A percentile compares a stretch with the other conserved stretches of the same genome.
These are phyloP conservation scores for Drosophila monieri DNA, from an alignment of 2,888 invertebrate species.

Conservation along the genomic window DNA sequence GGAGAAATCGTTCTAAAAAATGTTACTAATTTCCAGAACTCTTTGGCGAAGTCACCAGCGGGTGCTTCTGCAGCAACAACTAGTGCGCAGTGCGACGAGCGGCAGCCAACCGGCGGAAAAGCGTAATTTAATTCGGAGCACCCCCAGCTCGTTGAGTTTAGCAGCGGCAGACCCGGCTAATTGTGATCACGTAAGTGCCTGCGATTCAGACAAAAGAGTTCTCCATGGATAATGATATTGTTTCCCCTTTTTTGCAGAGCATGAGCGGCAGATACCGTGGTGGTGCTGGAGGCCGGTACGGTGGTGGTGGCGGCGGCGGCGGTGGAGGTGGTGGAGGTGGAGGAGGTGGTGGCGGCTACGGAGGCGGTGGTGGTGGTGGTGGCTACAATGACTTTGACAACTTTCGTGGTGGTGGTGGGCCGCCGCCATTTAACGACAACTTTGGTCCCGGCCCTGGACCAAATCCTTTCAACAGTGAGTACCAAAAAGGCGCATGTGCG, in stretches of 20 bases:
- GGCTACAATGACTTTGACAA: constrained; percentile 67
- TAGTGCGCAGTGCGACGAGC: constrained; percentile 22
- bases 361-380: constrained; percentile 37
- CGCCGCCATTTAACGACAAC: constrained; percentile 65
- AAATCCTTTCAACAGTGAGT: constrained; percentile 76
- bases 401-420: constrained; percentile 50
- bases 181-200: constrained; percentile 75
- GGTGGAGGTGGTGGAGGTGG: constrained; percentile 43
- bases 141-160: constrained; percentile 22
- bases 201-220: background rate
- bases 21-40: constrained; percentile 77
- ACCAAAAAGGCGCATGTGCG: too few species aligned
- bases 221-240: constrained; percentile 3
- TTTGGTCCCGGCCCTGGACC: constrained; percentile 69
- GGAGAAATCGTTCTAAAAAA: constrained; percentile 49
- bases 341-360: constrained; percentile 40
- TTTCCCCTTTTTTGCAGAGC: constrained; percentile 51
- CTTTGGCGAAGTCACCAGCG: constrained; percentile 62
- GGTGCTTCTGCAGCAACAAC: constrained; percentile 48
- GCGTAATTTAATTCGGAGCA: constrained; percentile 29
- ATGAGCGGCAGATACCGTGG: constrained; percentile 79
- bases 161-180: constrained; percentile 36
- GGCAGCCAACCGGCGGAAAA: constrained; percentile 31
- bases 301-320: constrained; percentile 52
- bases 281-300: constrained; percentile 61